Conservation (phyloP, 2,888 invertebrate genomes). For the Ceraclea dissimilis region DNA sequence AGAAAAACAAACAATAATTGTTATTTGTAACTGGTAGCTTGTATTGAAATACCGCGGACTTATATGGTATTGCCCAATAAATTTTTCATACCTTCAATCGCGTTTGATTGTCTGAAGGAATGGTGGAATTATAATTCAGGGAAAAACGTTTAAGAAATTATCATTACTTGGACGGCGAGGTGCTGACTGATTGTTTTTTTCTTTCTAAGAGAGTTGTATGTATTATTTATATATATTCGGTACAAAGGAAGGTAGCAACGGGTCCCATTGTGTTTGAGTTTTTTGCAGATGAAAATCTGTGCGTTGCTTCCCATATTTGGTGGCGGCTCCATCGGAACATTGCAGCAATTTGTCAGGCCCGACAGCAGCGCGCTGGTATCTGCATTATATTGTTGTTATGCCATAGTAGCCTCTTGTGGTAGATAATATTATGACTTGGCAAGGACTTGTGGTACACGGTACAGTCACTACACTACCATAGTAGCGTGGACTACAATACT, state of each 20-base stretch:
- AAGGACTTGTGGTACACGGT: neutral
- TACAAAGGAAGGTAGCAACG: neutral
- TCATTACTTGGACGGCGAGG: constrained; percentile 4
- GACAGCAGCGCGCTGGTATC: constrained; percentile 18
- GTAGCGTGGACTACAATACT: neutral
- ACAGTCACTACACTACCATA: neutral
- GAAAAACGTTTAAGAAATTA: neutral
- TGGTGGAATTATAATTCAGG: neutral
- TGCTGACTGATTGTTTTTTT: neutral
- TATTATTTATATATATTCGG: neutral
- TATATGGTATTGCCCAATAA: neutral
- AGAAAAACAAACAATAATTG: too few relatives aligned
- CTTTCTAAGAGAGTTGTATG: neutral
- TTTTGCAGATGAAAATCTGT: constrained; percentile 13
- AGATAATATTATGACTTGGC: neutral
- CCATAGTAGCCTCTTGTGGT: too few relatives aligned
- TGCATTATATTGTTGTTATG: neutral
- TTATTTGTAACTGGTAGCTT: too few relatives aligned
- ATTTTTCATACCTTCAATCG: neutral
- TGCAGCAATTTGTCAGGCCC: constrained; percentile 25
- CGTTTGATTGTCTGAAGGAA: neutral
- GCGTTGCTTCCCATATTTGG: constrained; percentile 11
- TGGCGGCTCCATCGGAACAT: constrained; percentile 9
- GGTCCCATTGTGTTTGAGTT: constrained; percentile 10
- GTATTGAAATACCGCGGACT: neutral